Evolutionary conservation across 2,113 vertebrate genomes (phyloP).

Genomic region (Fulica atra): DNA sequence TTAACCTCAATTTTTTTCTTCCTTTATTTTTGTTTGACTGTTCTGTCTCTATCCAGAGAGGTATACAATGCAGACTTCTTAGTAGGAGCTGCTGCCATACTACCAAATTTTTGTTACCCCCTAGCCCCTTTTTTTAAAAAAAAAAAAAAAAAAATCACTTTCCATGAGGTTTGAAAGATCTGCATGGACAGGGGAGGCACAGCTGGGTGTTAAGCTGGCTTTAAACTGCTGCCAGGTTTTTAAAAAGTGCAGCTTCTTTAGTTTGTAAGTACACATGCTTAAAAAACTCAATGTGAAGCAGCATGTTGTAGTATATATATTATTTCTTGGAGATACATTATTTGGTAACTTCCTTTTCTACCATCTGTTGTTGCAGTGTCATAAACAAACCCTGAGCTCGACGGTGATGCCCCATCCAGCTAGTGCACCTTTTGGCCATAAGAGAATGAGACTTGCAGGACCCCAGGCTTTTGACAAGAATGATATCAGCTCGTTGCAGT

Average conservation of each 20-base stretch:
- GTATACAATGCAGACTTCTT: neutral
- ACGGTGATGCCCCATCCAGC: conserved; percentile 93
- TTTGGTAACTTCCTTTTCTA: neutral
- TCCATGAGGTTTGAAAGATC: neutral
- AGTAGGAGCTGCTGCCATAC: neutral
- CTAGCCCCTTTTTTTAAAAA: neutral
- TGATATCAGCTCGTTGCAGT: conserved; percentile 87
- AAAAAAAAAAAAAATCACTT: neutral
- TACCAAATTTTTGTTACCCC: neutral
- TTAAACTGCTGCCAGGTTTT: neutral
- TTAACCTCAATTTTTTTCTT: neutral
- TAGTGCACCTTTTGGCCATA: conserved; percentile 93
- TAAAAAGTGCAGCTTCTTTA: no score
- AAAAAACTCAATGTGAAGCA: neutral
- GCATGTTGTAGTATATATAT: neutral
- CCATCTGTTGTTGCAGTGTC: conserved; percentile 82
- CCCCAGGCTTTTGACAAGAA: conserved; percentile 93
- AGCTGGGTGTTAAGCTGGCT: neutral
- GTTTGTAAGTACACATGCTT: no score
- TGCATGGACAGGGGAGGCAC: neutral
- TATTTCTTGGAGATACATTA: neutral
- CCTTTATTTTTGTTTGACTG: neutral
- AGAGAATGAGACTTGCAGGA: conserved; percentile 90
- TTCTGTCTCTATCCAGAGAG: neutral
- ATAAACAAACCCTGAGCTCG: conserved; percentile 95